Conservation (phyloP, 2,797 vertebrate species). For the Trachurus trachurus region DNA sequence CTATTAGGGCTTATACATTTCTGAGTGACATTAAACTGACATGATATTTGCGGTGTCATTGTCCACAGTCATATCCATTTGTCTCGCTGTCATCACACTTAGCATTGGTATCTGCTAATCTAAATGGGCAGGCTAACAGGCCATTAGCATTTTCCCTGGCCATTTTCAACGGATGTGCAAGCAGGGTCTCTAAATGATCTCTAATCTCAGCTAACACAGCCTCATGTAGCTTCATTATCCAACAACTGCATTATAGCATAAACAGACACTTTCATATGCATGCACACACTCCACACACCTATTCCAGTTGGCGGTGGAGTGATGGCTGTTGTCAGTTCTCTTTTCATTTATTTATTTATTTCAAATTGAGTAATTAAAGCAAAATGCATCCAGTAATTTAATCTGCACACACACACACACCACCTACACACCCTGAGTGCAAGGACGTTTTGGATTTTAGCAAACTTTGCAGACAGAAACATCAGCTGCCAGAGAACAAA, state of each 20-base stretch:
- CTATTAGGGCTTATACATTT: constrained; percentile 14
- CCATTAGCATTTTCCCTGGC: constrained; percentile 40
- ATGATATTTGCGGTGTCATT: constrained; percentile 35
- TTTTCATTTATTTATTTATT: not conserved
- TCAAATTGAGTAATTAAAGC: not conserved
- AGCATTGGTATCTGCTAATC: constrained; percentile 53
- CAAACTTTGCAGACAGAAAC: constrained; percentile 44
- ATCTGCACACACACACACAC: not conserved
- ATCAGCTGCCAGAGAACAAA: constrained; percentile 31
- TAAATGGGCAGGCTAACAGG: constrained; percentile 54
- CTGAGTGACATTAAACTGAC: constrained; percentile 42
- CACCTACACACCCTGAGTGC: not conserved
- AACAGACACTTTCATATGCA: not conserved
- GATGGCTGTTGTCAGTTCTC: not conserved
- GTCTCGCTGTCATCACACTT: constrained; percentile 11
- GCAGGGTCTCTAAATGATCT: constrained; percentile 45
- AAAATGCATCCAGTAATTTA: not conserved
- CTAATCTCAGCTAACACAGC: constrained; percentile 37
- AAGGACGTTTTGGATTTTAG: constrained; percentile 7
- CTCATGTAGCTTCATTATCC: constrained; percentile 23
- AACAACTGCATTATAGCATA: constrained; percentile 5
- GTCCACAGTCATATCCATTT: constrained; percentile 27
- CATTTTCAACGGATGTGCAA: constrained; percentile 24
- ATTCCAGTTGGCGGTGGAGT: not conserved
- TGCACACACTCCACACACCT: not conserved